Evolutionary conservation across 1,140 invertebrate genomes (phyloP), one percentile per base, ranked within the genome.

Genomic region (Holotrichia oblita): DNA sequence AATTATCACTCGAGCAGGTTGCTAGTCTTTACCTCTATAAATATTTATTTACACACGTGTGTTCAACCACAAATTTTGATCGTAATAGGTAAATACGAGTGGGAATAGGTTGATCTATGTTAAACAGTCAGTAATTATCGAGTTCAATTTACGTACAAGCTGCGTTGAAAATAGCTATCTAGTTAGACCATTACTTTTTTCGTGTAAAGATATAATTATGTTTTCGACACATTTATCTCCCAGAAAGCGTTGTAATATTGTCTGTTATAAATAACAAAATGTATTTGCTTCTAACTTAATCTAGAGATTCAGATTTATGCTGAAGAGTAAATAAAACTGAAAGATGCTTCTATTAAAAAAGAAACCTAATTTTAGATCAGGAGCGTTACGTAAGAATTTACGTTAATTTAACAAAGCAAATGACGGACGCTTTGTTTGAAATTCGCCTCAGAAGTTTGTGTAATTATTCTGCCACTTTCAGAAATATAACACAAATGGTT

Each of bases 1-100:
- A 69, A 69, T 69, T 69, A 69, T 69, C 61, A 69, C 22, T 69
- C 61, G 61, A 22, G 24, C 61, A 69, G 61, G 61, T 69, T 69
- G 24, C 22, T 69, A 17, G 14, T 69, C 61, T 8, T 24, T 69
- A 27, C 61, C 8, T 27, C 22, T 34, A 69, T 69, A 69, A 69
- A 69, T 69, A 69, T 69, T 69, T 69, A 69, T 27, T 27, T 69
- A 69, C 12, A 69, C 61, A 69, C 22, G 61, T 69, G 61, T 69
- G 22, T 22, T 34, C 2, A 27, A 22, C 61, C 22, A 69, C 27
- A 7, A 69, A 69, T 69, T 69, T 69, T 20, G 20, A 69, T 27
- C 61, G 8, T 69, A 69, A 20, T 27, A 69, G 20, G 22, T 27
- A 69, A 69, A 69, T 20, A 69, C 12, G 22, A 27, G 61, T 34